Base-by-base conservation (phyloP, 2,797 vertebrate genomes). In the Spinus olivaceus region DNA sequence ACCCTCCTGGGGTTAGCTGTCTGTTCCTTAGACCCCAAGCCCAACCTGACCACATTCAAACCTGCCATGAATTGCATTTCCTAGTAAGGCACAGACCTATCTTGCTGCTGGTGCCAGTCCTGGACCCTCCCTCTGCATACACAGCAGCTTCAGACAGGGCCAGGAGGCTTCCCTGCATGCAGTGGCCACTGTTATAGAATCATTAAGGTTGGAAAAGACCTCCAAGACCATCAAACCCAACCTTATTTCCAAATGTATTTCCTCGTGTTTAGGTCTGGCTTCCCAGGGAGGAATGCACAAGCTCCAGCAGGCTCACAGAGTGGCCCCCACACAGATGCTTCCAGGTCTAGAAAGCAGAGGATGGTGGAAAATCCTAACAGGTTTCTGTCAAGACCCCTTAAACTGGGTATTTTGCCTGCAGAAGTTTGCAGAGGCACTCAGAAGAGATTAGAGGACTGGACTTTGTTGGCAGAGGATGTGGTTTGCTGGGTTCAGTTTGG, bases 141-240 rank as follows among this genome's bases (percentile, higher is more conserved):
- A 12, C 0, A 65, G 23, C n/a, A 90, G 64, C 41, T 82, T 82
- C 49, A 24, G 32, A 80, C 12, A 51, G 51, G 51, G 35, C 42
- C 0, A 0, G 57, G 25, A 83, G 35, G n/a, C 32, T 64, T 15
- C 50, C 71, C 54, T 6, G 11, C 54, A 35, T 3, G 1, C 4
- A 1, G 14, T 1, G 0, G 8, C 56, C 4, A 32, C 44, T 51
- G 46, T 35, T 27, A 41, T 2, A 32, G 22, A 71, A 71, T n/a
- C 23, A 42, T 28, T 41, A 72, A 32, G 32, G 22, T 3, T 78
- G 59, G 59, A 47, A 83, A 90, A 78, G 15, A 35, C 22, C 51
- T 72, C 13, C 28, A 76, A 50, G n/a, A 30, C 42, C 32, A 63
- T 44, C 66, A 65, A 47, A 27, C 17, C 30, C 30, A 65, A 35